Evolutionary conservation across 2,797 vertebrate genomes (phyloP), one percentile per base, ranked within the genome.

Genomic region (Poeciliopsis paucimaculata): DNA sequence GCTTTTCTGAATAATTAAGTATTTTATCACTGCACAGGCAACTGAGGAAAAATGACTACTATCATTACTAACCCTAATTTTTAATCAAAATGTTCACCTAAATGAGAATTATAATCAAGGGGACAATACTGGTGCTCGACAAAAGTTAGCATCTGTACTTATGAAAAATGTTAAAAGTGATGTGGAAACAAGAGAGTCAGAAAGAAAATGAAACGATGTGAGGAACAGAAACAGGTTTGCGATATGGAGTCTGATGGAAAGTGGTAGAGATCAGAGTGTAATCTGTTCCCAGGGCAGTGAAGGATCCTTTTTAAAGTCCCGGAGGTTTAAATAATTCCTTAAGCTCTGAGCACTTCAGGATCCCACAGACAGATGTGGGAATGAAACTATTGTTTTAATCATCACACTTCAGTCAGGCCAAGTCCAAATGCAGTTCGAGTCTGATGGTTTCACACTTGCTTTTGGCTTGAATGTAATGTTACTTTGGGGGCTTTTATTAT

Each of bases 291-390:
- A 79, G 79, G 75, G 81, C 86, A 83, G 53, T n/a, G 23, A 88
- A 86, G 89, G 89, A 77, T 92, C 83, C 80, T 88, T 91, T 89
- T 92, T 88, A 82, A 87, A 90, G 91, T 86, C 82, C 76, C 82
- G 80, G 85, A 75, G 80, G 81, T 81, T 90, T 91, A 84, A 82
- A 82, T 90, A 90, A 92, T 83, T 91, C 86, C 71, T 86, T 90
- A 81, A 82, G 86, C 64, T 2, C 51, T 0, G 16, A 57, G 70
- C 82, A 78, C 75, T 80, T 84, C 76, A 66, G 80, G 51, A 83
- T 80, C 73, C 82, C 72, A 73, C 60, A 80, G 49, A 36, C 57
- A 20, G 62, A 76, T 73, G 64, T 77, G 72, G 43, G 84, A 86
- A 86, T 73, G 20, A 78, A 88, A 77, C 41, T 26, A 45, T 70